Conservation (phyloP, 2,113 vertebrate species). For the Eidolon helvum region DNA sequence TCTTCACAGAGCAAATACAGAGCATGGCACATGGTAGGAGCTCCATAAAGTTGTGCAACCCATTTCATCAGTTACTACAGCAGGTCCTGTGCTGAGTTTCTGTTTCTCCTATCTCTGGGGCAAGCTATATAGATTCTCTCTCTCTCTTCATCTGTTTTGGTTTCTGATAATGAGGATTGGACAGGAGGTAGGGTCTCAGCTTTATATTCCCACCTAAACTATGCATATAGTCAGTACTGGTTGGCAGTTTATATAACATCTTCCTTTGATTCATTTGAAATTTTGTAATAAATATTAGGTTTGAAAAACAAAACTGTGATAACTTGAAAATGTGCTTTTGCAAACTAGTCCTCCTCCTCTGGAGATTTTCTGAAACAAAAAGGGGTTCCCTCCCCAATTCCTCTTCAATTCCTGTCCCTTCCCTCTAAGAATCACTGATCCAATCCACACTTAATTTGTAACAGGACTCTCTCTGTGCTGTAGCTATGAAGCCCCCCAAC, state of each 20-base stretch:
- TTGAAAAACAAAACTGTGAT: background rate
- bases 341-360: background rate
- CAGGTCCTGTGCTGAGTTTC: background rate
- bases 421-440: background rate
- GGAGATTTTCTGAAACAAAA: background rate
- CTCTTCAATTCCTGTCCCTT: background rate
- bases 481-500: background rate
- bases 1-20: background rate
- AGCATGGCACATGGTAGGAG: background rate
- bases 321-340: background rate
- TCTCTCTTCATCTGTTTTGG: background rate
- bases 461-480: background rate
- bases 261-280: conserved; percentile 1
- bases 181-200: background rate
- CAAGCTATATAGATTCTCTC: background rate
- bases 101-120: background rate
- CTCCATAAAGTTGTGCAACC: background rate
- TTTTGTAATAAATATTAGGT: background rate
- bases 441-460: background rate
- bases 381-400: background rate
- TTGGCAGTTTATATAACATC: background rate
- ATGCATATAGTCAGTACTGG: background rate
- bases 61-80: background rate
- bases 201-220: background rate
- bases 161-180: background rate